Conservation (phyloP, 2,888 invertebrate genomes). For the Bellardia pandia region DNA sequence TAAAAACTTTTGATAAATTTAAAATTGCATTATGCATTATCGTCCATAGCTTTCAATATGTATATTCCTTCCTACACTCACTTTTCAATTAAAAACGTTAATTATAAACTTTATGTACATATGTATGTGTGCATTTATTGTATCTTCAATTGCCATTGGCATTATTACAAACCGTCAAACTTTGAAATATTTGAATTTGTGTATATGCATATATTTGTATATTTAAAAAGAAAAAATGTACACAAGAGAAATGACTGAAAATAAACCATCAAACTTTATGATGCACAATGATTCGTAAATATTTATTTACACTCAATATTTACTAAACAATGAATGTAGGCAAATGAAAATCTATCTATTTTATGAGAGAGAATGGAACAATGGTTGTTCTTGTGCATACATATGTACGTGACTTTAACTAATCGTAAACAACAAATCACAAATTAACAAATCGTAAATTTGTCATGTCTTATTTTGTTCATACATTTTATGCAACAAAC, state of each 20-base stretch:
- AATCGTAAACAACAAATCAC: neutral
- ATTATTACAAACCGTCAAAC: no score
- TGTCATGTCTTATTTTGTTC: neutral
- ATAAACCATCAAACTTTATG: neutral
- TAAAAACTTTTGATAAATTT: no score
- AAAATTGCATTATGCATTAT: no score
- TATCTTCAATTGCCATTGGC: no score
- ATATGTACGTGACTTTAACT: neutral
- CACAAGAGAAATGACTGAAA: neutral
- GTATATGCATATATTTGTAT: no score
- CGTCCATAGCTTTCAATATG: no score
- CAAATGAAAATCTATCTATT: neutral
- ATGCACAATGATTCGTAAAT: neutral
- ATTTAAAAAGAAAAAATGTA: no score
- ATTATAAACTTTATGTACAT: no score
- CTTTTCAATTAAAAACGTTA: no score
- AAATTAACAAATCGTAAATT: neutral
- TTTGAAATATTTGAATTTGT: no score
- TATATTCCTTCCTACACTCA: no score
- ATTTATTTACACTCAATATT: neutral
- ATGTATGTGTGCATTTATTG: no score
- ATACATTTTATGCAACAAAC: neutral
- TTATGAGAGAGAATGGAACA: neutral
- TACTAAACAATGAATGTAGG: neutral
- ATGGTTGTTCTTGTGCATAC: neutral